These are phyloP conservation scores for Acleris literana DNA, from an alignment of 2,888 invertebrate genomes.

Conservation along the genomic window DNA sequence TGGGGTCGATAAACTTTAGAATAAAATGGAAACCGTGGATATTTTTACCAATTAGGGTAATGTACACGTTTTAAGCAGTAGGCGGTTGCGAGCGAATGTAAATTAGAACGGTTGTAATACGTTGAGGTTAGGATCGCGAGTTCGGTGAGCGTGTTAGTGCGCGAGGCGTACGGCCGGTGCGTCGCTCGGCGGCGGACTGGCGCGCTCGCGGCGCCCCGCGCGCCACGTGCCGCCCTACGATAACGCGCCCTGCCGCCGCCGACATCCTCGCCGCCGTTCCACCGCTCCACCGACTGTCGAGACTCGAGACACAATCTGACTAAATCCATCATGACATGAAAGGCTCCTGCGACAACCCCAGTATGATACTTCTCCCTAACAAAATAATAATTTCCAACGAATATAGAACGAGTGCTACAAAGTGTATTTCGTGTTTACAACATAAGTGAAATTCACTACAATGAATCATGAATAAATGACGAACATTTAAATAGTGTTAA, in stretches of 20 bases:
- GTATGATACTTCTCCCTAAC: slow-evolving; percentile 43
- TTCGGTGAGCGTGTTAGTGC: slow-evolving; percentile 64
- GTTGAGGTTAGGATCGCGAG: slow-evolving; percentile 78
- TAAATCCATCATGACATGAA: slow-evolving; percentile 64
- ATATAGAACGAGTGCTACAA: slow-evolving; percentile 23
- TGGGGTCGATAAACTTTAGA: slow-evolving; percentile 78
- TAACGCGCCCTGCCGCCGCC: slow-evolving; percentile 54
- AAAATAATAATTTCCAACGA: slow-evolving; percentile 42
- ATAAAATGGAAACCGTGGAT: slow-evolving; percentile 30
- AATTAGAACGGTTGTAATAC: slow-evolving; percentile 57
- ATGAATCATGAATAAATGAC: too few species aligned
- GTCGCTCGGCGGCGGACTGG: slow-evolving; percentile 76
- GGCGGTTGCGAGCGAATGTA: slow-evolving; percentile 24
- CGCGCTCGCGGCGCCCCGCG: slow-evolving; percentile 60
- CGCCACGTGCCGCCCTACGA: slow-evolving; percentile 60
- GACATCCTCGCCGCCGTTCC: slow-evolving; percentile 41
- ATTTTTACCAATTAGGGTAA: slow-evolving; percentile 6
- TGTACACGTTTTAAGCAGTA: slow-evolving; percentile 2
- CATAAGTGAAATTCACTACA: background rate
- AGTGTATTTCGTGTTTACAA: slow-evolving; percentile 14
- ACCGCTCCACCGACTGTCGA: slow-evolving; percentile 43
- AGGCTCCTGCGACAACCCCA: slow-evolving; percentile 50
- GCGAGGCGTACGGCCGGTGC: slow-evolving; percentile 74
- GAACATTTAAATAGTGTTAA: too few species aligned
- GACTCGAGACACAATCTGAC: slow-evolving; percentile 55